Conservation (phyloP, 2,113 vertebrate genomes). For the Agapornis roseicollis region DNA sequence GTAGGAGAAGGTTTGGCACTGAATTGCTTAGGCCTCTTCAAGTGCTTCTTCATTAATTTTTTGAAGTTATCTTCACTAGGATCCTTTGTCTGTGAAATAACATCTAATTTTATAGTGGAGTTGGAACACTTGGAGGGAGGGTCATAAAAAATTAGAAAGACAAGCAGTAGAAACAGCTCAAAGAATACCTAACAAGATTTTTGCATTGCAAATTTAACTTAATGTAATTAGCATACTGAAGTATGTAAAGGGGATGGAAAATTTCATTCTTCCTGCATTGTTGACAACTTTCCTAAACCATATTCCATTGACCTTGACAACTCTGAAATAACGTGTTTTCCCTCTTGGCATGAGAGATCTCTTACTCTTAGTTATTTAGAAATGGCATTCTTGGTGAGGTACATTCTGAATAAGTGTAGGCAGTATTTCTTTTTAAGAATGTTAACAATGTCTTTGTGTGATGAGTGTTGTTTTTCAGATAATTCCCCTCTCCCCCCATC, state of each 20-base stretch:
- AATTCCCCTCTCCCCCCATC: too few species aligned
- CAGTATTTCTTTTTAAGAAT: neutral
- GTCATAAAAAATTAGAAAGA: neutral
- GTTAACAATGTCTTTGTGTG: neutral
- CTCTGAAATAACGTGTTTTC: neutral
- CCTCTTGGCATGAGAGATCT: neutral
- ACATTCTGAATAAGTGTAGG: neutral
- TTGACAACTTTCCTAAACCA: neutral
- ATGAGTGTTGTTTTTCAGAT: neutral
- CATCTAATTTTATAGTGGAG: neutral
- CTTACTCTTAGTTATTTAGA: neutral
- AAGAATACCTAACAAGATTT: neutral
- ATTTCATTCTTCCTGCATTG: neutral
- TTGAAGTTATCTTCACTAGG: neutral
- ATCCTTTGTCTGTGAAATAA: neutral
- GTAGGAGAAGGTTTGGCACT: neutral
- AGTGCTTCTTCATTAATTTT: neutral
- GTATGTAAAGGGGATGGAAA: neutral
- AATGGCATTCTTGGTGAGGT: neutral
- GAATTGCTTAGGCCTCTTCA: neutral
- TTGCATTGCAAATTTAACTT: neutral
- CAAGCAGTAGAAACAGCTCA: neutral
- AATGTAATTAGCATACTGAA: neutral
- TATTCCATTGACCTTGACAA: neutral
- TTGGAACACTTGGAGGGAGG: neutral